A percentile compares a stretch with the other conserved stretches of the same genome.
Evolutionary conservation across 2,888 invertebrate genomes (phyloP).

Genomic region (Mythimna lalbum): DNA sequence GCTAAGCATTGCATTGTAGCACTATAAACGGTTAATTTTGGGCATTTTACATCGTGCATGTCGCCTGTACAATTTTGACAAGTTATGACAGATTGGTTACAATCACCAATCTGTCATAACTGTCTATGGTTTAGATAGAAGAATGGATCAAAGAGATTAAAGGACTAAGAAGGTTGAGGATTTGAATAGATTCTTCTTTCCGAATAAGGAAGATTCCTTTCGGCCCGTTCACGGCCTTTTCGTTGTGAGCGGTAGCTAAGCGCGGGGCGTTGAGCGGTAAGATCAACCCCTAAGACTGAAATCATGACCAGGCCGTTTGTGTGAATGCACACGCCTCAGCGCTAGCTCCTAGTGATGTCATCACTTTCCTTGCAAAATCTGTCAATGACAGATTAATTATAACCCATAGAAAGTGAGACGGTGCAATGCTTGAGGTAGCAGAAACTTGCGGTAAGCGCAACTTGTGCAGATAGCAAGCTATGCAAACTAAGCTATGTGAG

Average conservation of each 20-base stretch:
- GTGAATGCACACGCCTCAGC: background rate
- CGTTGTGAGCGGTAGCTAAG: too few species aligned
- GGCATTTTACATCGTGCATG: conserved; percentile 52
- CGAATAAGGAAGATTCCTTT: background rate
- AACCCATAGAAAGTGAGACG: background rate
- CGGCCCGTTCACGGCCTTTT: too few species aligned
- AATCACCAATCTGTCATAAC: too few species aligned
- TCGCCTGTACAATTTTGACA: conserved; percentile 56
- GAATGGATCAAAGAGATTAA: conserved; percentile 9
- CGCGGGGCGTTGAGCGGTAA: too few species aligned
- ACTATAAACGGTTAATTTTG: conserved; percentile 70
- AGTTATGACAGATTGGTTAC: conserved; percentile 35
- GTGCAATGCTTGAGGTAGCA: too few species aligned
- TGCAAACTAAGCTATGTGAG: too few species aligned
- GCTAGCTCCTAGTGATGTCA: background rate
- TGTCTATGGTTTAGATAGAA: conserved; percentile 23
- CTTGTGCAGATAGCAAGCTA: too few species aligned
- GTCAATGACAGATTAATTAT: background rate
- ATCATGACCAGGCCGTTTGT: too few species aligned
- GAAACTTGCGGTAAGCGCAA: background rate
- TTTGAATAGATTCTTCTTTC: background rate
- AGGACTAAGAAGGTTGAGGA: background rate
- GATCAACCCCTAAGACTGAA: too few species aligned
- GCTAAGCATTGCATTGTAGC: conserved; percentile 70
- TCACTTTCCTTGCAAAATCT: background rate